These are phyloP conservation scores for Glareola pratincola DNA, from an alignment of 2,113 vertebrate genomes.

Conservation along the genomic window DNA sequence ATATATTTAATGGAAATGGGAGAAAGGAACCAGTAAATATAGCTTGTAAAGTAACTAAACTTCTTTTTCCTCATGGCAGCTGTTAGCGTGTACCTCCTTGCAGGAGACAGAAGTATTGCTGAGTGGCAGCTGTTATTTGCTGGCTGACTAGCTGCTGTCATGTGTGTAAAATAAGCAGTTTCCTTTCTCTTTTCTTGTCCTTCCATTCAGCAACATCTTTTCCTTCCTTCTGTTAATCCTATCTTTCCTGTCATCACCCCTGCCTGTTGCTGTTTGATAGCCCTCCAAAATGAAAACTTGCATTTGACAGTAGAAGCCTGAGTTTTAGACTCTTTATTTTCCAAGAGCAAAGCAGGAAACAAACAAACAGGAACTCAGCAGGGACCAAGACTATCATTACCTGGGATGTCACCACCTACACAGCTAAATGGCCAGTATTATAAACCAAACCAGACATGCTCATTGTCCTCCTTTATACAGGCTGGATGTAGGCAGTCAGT, in stretches of 20 bases:
- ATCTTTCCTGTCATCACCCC: background rate
- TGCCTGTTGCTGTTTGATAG: background rate
- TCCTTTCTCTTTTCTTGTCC: background rate
- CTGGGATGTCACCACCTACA: background rate
- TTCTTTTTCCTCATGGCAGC: background rate
- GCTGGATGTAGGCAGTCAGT: background rate
- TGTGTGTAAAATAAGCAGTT: background rate
- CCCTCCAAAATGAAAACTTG: background rate
- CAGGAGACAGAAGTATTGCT: slow-evolving; percentile 4
- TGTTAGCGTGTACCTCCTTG: background rate
- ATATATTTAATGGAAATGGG: background rate
- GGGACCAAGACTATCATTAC: background rate
- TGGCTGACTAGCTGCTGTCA: slow-evolving; percentile 29
- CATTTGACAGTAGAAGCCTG: background rate
- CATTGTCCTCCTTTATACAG: background rate
- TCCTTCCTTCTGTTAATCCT: slow-evolving; percentile 29
- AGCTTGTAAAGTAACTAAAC: background rate
- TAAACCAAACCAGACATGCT: background rate
- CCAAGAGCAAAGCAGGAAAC: background rate
- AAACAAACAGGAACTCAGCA: background rate
- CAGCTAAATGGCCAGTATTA: background rate
- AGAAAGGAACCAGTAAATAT: background rate
- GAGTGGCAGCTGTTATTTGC: slow-evolving; percentile 27
- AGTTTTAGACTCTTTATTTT: background rate
- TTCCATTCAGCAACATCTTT: slow-evolving; percentile 9